These are phyloP conservation scores for Bacillus rossius DNA, from an alignment of 1,140 invertebrate genomes.

Conservation along the genomic window DNA sequence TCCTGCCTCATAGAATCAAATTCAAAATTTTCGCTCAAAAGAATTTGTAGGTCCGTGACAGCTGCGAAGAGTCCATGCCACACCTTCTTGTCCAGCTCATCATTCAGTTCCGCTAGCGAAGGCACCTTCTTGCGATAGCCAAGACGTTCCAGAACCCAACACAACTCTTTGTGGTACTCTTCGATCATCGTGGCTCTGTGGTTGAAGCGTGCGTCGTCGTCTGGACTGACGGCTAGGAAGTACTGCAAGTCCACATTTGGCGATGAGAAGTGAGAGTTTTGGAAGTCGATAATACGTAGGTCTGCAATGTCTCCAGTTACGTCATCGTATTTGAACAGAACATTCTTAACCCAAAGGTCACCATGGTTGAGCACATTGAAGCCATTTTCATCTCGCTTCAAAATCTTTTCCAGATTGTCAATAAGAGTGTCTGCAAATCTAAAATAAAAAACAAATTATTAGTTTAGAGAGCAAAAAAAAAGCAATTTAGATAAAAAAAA, in stretches of 20 bases:
- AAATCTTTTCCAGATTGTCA: background rate
- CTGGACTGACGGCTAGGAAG: conserved; percentile 21
- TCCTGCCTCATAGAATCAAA: background rate
- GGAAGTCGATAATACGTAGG: conserved; percentile 23
- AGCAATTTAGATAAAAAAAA: no score
- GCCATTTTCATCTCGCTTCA: background rate
- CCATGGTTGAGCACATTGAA: conserved; percentile 16
- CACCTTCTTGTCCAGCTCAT: conserved; percentile 23
- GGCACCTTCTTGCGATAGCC: conserved; percentile 39
- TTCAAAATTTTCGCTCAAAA: background rate
- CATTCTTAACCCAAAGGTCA: conserved; percentile 20
- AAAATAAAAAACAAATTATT: no score
- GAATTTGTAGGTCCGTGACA: background rate
- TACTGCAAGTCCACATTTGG: conserved; percentile 23
- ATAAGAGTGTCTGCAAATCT: no score
- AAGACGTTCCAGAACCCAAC: conserved; percentile 35
- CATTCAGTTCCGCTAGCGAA: conserved; percentile 36
- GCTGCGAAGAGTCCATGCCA: background rate
- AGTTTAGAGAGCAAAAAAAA: no score
- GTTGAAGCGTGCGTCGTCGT: background rate
- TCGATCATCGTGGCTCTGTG: conserved; percentile 36
- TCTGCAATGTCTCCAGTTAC: background rate
- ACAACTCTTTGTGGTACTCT: conserved; percentile 39
- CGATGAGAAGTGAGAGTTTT: conserved; percentile 17
- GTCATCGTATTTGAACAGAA: conserved; percentile 10